phyloP scores from a whole-genome alignment of 2,113 vertebrate species.

The Ginglymostoma cirratum region DNA sequence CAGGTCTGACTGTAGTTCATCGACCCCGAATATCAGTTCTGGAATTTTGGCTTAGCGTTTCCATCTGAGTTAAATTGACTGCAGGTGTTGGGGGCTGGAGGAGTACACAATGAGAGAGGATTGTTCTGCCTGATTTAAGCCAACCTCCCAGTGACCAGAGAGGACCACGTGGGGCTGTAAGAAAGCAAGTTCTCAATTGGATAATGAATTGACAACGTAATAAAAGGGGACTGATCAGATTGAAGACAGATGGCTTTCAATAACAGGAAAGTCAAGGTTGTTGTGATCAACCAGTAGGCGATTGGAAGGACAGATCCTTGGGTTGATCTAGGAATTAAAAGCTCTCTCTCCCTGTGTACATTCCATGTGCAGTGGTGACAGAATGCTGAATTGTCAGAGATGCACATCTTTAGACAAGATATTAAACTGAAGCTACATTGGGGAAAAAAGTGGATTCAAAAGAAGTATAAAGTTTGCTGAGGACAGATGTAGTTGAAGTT shows the following conservation, averaged over 20 bases:
- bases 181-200: background rate
- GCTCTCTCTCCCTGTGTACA: background rate
- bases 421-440: background rate
- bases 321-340: background rate
- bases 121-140: too few relatives aligned
- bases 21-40: too few relatives aligned
- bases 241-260: background rate
- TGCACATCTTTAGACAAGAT: background rate
- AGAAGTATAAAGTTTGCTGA: background rate
- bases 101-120: background rate
- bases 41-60: too few relatives aligned
- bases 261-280: background rate
- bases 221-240: background rate
- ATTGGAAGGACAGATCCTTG: background rate
- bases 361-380: background rate
- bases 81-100: too few relatives aligned
- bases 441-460: background rate
- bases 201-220: background rate
- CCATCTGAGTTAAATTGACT: too few relatives aligned
- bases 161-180: background rate
- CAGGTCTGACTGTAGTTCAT: background rate
- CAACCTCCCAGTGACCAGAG: background rate
- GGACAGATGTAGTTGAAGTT: background rate
- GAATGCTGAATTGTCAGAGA: background rate
- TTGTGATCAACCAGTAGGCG: background rate